Percentiles rank a stretch among this genome's conserved stretches.
These are phyloP conservation scores for Morelia viridis DNA, from an alignment of 2,797 vertebrate species.

Conservation along the genomic window DNA sequence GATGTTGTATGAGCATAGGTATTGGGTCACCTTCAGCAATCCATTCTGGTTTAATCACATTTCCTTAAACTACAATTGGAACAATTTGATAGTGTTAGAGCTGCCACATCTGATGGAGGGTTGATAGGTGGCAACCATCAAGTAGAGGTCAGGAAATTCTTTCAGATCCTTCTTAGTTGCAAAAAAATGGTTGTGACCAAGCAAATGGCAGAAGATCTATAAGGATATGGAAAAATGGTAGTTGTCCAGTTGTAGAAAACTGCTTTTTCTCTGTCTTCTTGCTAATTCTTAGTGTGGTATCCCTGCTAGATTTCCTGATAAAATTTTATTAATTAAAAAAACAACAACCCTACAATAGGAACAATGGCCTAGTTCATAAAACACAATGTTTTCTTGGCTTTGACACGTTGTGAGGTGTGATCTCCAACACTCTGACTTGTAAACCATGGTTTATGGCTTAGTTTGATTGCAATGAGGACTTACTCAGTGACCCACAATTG, in stretches of 20 bases:
- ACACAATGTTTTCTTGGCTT: background rate
- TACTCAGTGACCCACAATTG: background rate
- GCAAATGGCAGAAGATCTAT: background rate
- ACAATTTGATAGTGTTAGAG: background rate
- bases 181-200: background rate
- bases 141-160: background rate
- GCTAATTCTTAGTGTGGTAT: background rate
- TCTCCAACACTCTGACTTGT: background rate
- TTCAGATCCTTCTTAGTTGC: background rate
- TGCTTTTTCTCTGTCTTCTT: background rate
- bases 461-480: background rate
- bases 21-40: background rate
- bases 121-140: background rate
- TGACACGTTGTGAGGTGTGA: background rate
- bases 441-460: background rate
- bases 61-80: background rate
- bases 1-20: no score
- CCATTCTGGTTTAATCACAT: background rate
- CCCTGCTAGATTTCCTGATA: no score
- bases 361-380: background rate
- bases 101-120: background rate
- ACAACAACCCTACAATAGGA: background rate
- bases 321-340: no score
- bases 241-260: background rate
- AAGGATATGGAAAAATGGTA: background rate